These are phyloP conservation scores for Tenthredo amoena DNA, from an alignment of 2,888 invertebrate species.

Conservation along the genomic window DNA sequence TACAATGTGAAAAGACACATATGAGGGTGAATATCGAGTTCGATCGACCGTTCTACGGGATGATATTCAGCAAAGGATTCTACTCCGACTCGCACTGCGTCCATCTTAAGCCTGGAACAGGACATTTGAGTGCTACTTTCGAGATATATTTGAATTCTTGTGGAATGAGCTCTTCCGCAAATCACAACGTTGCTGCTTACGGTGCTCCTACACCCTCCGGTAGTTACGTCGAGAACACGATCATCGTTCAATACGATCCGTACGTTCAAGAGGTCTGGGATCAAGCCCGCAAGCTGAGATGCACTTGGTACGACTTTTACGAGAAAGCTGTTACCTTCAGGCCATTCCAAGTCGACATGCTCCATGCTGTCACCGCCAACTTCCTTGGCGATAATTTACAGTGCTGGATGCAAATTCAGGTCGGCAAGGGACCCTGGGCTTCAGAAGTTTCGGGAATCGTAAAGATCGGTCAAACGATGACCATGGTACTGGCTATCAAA, in stretches of 20 bases:
- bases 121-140: conserved; percentile 94
- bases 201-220: conserved; percentile 95
- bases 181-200: conserved; percentile 90
- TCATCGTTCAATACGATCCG: conserved; percentile 96
- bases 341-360: conserved; percentile 97
- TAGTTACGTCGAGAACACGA: conserved; percentile 96
- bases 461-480: conserved; percentile 98
- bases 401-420: conserved; percentile 99
- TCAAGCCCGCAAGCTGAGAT: conserved; percentile 93
- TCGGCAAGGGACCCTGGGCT: conserved; percentile 98
- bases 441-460: conserved; percentile 97
- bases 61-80: conserved; percentile 97
- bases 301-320: conserved; percentile 98
- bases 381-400: conserved; percentile 97
- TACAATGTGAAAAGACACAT: conserved; percentile 97
- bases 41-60: conserved; percentile 96
- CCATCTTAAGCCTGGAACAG: conserved; percentile 94
- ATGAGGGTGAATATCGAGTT: conserved; percentile 98
- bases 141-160: conserved; percentile 96
- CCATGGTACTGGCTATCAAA: conserved; percentile 97
- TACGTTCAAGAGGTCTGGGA: conserved; percentile 98
- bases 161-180: conserved; percentile 96
- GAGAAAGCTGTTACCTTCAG: conserved; percentile 97
- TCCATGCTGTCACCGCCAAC: conserved; percentile 96
- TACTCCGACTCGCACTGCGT: conserved; percentile 96